Evolutionary conservation across 2,797 vertebrate genomes (phyloP), one percentile per base, ranked within the genome.

Genomic region (Gallinago solitaria): DNA sequence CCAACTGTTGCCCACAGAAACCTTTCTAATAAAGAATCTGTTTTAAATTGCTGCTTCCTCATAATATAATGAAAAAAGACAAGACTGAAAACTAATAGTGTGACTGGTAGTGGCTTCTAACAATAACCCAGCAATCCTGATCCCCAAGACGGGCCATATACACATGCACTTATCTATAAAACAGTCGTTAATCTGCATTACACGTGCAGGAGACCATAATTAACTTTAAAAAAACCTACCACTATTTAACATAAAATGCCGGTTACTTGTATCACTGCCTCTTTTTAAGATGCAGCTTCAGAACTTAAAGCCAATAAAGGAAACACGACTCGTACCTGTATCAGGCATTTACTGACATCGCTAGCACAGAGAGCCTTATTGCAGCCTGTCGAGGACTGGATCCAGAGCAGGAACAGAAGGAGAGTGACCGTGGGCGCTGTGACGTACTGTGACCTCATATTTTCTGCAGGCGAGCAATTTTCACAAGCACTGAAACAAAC

Each of bases 281-380:
- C 19, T 39, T 64, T 86, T 17, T 57, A 37, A 82, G 77, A 25
- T 0, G 2, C 39, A 73, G 41, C 32, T 83, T 68, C 68, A n/a
- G 35, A 79, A 45, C 19, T 28, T 9, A 1, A 30, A 48, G 51
- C 33, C 51, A 47, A 51, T 3, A 5, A 64, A 85, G 48, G 50
- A 35, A 35, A 47, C 12, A 24, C 0, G 3, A 24, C n/a, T 47
- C 68, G 59, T 97, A 99, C 99, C 99, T 99, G 99, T 95, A 99
- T 99, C 89, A 99, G 98, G 95, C 99, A 99, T 97, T 99, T 99
- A 98, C 99, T 99, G 98, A 99, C 99, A 33, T 99, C 99, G 27
- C 99, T 99, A 48, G 99, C 99, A 54, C 99, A 99, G 32, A 99
- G 98, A 7, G 99, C 99, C 95, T 99, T 99, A 97, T 99, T 99